phyloP scores from a whole-genome alignment of 2,113 vertebrate species.

The Platycercus adscitus region DNA sequence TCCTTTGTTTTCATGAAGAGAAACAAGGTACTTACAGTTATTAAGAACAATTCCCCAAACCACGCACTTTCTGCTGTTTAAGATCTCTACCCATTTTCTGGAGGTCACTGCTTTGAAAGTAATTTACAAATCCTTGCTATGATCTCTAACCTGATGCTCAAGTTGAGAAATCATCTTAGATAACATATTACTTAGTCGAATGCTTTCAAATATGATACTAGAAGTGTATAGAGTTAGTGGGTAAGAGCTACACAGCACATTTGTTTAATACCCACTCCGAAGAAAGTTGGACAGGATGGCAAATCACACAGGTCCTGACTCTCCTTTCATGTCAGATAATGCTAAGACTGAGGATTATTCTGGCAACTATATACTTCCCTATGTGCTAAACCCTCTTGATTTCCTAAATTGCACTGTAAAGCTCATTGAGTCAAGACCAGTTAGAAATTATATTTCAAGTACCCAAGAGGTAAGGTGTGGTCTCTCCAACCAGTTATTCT shows the following conservation, averaged over 20 bases:
- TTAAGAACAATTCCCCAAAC: background rate
- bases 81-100: background rate
- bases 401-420: background rate
- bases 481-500: background rate
- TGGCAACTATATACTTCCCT: background rate
- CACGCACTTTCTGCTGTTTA: background rate
- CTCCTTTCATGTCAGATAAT: background rate
- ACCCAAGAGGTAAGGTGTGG: background rate
- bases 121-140: background rate
- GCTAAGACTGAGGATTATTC: background rate
- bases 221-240: background rate
- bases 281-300: background rate
- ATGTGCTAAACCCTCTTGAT: background rate
- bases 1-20: background rate
- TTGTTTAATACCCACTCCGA: background rate
- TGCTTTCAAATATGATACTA: background rate
- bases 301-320: background rate
- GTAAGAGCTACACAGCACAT: background rate
- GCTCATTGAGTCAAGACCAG: background rate
- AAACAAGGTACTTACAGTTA: background rate
- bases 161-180: background rate
- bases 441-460: background rate
- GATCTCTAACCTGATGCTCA: background rate
- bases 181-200: background rate
- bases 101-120: background rate